Evolutionary conservation across 2,888 invertebrate genomes (phyloP), one percentile per base, ranked within the genome.

Genomic region (Xanthorhoe spadicearia): DNA sequence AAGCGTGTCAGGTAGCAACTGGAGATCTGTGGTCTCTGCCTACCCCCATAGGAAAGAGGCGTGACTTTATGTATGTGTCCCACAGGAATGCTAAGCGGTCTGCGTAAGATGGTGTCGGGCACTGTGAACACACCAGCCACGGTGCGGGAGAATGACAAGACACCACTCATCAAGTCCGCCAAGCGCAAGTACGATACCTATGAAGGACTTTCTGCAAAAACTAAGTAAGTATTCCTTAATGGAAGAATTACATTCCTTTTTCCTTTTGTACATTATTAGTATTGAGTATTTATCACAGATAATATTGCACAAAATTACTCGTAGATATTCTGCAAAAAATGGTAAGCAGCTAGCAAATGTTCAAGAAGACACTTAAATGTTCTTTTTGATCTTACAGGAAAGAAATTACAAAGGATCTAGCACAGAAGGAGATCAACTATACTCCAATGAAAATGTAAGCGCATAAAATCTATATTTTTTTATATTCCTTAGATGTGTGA

Each of bases 101-200:
- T 97, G 28, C 95, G 95, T 77, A 97, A 96, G 87, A 96, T 97
- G 87, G 97, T 97, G 8, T 95, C 95, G 0, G 95, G 95, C 61
- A 92, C 89, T 64, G 90, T 94, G 0, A 94, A 94, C 71, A 94
- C 94, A 46, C 90, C 94, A 0, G 86, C 90, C 0, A 89, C 90
- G 4, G 89, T 89, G 1, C 85, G 87, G 0, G 92, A 93, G 61
- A 83, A 84, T 66, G 79, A 83, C 8, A 86, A 90, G 70, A 95
- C 95, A 6, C 95, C 96, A 35, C 81, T 95, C 51, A 95, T 94
- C 79, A 94, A 94, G 77, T 94, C 94, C 0, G 95, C 95, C 67
- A 96, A 96, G 82, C 90, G 96, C 60, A 96, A 95, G 86, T 93
- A 86, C 19, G 95, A 96, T 68, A 80, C 89, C 13, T 84, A 90